These are phyloP conservation scores for Drosophila equinoxialis DNA, from an alignment of 1,140 invertebrate species.

Conservation along the genomic window DNA sequence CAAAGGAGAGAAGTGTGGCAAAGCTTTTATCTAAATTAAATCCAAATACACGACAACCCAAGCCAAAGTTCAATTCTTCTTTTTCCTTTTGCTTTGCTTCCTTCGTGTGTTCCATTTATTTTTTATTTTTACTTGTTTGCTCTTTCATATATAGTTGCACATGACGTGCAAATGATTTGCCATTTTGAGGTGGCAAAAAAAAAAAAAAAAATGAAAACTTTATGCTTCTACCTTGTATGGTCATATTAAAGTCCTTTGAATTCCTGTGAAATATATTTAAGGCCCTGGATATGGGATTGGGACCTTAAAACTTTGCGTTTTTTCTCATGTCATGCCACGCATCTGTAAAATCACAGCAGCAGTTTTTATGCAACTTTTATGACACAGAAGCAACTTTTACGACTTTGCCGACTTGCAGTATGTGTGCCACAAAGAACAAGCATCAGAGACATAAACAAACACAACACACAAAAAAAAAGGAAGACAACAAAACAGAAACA, in stretches of 20 bases:
- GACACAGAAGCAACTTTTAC: constrained; percentile 46
- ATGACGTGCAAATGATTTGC: constrained; percentile 66
- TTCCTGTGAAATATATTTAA: constrained; percentile 38
- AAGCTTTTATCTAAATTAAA: constrained; percentile 82
- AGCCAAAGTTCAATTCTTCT: constrained; percentile 6
- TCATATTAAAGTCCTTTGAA: constrained; percentile 48
- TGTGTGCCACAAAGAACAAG: constrained; percentile 33
- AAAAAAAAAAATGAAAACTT: constrained; percentile 37
- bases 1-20: constrained; percentile 30
- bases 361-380: constrained; percentile 76
- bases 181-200: constrained; percentile 43
- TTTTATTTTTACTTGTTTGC: not conserved
- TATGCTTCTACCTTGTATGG: constrained; percentile 18
- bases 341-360: constrained; percentile 53
- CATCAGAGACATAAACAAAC: constrained; percentile 28
- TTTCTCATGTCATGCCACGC: constrained; percentile 26
- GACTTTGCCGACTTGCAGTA: constrained; percentile 50
- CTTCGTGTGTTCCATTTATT: not conserved
- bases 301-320: constrained; percentile 34
- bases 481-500: constrained; percentile 14
- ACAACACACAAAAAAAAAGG: not conserved
- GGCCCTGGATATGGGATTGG: constrained; percentile 23
- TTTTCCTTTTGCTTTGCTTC: not conserved
- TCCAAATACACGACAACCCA: constrained; percentile 48
- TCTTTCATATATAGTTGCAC: constrained; percentile 18